Percentiles rank a stretch among this genome's conserved stretches.
Evolutionary conservation across 2,113 vertebrate genomes (phyloP).

Genomic region (Xenopus laevis): DNA sequence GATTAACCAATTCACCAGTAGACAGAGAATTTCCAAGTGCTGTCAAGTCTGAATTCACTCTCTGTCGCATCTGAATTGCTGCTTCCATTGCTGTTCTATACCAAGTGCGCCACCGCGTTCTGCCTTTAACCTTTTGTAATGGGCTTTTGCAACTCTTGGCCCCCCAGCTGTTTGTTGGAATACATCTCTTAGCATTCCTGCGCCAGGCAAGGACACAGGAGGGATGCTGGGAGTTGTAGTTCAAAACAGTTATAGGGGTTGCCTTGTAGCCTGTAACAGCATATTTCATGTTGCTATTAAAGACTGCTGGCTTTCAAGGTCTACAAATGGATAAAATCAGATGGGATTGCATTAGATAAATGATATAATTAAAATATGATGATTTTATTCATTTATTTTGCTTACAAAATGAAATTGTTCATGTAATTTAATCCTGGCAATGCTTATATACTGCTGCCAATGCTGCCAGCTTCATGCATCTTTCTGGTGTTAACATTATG

Average conservation of each 20-base stretch:
- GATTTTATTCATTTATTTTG: neutral
- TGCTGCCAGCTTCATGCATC: neutral
- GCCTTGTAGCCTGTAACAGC: neutral
- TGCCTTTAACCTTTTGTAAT: no score
- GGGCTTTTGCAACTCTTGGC: no score
- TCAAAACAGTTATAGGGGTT: no score
- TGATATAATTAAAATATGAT: neutral
- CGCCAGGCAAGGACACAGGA: no score
- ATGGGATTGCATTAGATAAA: neutral
- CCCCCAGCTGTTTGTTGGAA: no score
- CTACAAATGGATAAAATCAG: neutral
- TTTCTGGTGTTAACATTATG: no score
- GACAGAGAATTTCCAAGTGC: neutral
- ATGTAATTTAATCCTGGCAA: neutral
- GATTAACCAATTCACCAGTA: conserved; percentile 22
- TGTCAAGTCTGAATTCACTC: neutral
- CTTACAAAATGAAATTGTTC: neutral
- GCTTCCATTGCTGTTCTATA: neutral
- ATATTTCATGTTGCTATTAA: neutral
- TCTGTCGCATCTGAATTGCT: neutral
- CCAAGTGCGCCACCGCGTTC: neutral
- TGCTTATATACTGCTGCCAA: neutral
- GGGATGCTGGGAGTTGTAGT: no score
- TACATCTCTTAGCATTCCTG: no score
- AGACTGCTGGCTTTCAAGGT: neutral